Evolutionary conservation across 2,113 vertebrate genomes (phyloP), one percentile per base, ranked within the genome.

Genomic region (Corynorhinus townsendii): DNA sequence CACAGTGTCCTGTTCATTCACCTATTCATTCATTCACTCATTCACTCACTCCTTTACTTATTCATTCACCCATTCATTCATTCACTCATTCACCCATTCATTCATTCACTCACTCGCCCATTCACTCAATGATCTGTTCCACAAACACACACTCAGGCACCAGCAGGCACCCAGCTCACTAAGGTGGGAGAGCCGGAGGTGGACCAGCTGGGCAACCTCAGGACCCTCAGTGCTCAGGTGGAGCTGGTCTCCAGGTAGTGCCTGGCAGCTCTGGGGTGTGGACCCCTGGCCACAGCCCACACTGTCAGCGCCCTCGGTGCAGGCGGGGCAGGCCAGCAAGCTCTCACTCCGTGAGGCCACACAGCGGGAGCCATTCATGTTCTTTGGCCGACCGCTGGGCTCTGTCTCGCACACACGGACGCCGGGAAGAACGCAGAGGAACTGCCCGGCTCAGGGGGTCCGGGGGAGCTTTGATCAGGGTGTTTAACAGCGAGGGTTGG

Each of bases 401-500:
- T 47, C 59, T 69, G 35, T 56, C 47, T 38, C 33, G 33, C 24
- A 9, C 64, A 80, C 79, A 30, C 11, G 0, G 5, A 24, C 0
- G 14, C 54, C 84, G 16, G 52, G 33, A 9, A 47, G 3, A 52
- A 72, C 24, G 17, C 3, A 90, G 84, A 96, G 75, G 90, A 90
- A 75, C 49, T 10, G 43, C 72, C 54, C 45, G 40, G 75, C 26
- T 77, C n/a, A 4, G 56, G 45, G 66, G 62, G 54, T 83, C 73
- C 7, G 87, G 90, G 87, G 76, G 84, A 95, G 89, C 62, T 68
- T 93, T 89, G 83, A 90, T 38, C 80, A 56, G 82, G 4, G 16
- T 91, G 90, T 66, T 87, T 84, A 86, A 79, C 38, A 94, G 83
- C 90, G 11, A 28, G 43, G 68, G 68, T 14, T 93, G 90, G 75